These are phyloP conservation scores for Drosophila setifemur DNA, from an alignment of 1,140 invertebrate genomes.

Conservation along the genomic window DNA sequence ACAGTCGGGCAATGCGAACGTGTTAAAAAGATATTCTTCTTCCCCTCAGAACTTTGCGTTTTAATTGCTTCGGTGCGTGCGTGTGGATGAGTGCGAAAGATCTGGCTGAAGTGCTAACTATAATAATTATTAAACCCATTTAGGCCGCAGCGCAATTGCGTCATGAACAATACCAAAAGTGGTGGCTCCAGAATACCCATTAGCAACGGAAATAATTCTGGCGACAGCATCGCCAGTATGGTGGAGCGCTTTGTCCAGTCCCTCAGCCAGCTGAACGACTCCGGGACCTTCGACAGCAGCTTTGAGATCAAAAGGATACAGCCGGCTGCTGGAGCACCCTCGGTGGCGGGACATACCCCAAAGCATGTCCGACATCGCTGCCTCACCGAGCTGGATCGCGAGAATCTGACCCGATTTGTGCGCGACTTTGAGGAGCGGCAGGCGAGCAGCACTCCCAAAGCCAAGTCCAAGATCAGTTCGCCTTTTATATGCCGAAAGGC, in stretches of 20 bases:
- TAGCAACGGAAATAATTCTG: background rate
- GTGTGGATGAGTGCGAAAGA: background rate
- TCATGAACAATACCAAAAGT: conserved; percentile 55
- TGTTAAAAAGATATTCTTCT: conserved; percentile 6
- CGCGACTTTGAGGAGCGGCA: conserved; percentile 70
- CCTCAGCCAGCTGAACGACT: conserved; percentile 73
- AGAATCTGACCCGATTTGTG: conserved; percentile 65
- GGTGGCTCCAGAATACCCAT: conserved; percentile 14
- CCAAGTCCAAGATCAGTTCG: conserved; percentile 50
- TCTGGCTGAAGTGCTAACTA: background rate
- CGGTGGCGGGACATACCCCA: conserved; percentile 14
- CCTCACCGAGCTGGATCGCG: conserved; percentile 75
- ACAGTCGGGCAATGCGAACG: conserved; percentile 48
- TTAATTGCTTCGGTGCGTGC: conserved; percentile 33
- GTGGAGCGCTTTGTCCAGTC: conserved; percentile 75
- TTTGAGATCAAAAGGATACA: conserved; percentile 75
- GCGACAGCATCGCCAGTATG: conserved; percentile 56
- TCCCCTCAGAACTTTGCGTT: conserved; percentile 52
- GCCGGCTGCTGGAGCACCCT: conserved; percentile 11
- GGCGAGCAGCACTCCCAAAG: conserved; percentile 48
- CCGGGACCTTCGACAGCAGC: conserved; percentile 76
- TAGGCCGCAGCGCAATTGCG: conserved; percentile 39
- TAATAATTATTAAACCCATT: conserved; percentile 25
- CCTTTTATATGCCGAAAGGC: conserved; percentile 68
- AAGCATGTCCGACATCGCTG: conserved; percentile 52